Percentiles rank a stretch among this genome's conserved stretches.
phyloP scores from a whole-genome alignment of 1,140 invertebrate genomes.

The Eupeodes corollae region DNA sequence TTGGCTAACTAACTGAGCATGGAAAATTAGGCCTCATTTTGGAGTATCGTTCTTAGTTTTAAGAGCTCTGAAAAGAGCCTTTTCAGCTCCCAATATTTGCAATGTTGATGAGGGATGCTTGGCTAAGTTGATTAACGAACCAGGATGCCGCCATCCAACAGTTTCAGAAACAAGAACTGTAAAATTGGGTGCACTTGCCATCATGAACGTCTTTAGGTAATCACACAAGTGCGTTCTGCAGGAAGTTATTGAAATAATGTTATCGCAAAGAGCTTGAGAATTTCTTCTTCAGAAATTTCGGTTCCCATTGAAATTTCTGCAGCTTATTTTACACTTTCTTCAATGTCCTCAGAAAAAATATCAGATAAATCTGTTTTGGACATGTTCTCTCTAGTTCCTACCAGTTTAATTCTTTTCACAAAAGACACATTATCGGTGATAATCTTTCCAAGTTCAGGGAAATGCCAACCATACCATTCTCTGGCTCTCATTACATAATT shows the following conservation, averaged over 20 bases:
- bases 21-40: slow-evolving; percentile 98
- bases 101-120: slow-evolving; percentile 98
- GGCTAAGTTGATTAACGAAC: slow-evolving; percentile 89
- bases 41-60: slow-evolving; percentile 97
- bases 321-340: slow-evolving; percentile 87
- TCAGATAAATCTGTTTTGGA: slow-evolving; percentile 75
- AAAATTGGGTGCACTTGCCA: slow-evolving; percentile 94
- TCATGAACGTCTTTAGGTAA: slow-evolving; percentile 94
- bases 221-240: slow-evolving; percentile 72
- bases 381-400: slow-evolving; percentile 82
- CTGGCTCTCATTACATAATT: slow-evolving; percentile 95
- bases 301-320: slow-evolving; percentile 98
- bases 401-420: slow-evolving; percentile 80
- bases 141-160: slow-evolving; percentile 87
- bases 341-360: slow-evolving; percentile 81
- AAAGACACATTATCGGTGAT: slow-evolving; percentile 87
- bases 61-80: slow-evolving; percentile 91
- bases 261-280: slow-evolving; percentile 84
- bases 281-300: slow-evolving; percentile 97
- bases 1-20: slow-evolving; percentile 86
- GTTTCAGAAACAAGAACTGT: slow-evolving; percentile 91
- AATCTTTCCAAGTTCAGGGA: slow-evolving; percentile 96
- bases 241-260: slow-evolving; percentile 81
- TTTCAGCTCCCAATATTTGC: slow-evolving; percentile 97
- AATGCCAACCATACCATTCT: slow-evolving; percentile 99